Conservation (phyloP, 2,888 invertebrate genomes). For the Tiliacea aurago region DNA sequence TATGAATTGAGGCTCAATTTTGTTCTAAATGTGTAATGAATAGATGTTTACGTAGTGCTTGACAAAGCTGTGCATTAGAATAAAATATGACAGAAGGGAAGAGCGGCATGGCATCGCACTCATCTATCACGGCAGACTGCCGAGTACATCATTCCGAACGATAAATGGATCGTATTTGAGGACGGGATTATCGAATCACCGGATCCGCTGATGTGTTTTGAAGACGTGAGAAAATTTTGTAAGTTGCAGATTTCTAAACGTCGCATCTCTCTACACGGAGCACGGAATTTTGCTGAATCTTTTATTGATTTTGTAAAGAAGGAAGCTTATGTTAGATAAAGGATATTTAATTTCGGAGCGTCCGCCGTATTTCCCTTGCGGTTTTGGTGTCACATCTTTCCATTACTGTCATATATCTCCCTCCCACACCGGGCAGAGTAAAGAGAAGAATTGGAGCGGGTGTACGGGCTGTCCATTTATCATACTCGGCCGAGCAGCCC, state of each 20-base stretch:
- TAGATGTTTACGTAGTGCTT: slow-evolving; percentile 25
- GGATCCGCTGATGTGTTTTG: slow-evolving; percentile 54
- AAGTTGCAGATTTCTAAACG: slow-evolving; percentile 24
- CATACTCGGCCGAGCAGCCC: slow-evolving; percentile 81
- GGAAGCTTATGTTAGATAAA: slow-evolving; percentile 42
- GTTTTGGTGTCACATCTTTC: slow-evolving; percentile 79
- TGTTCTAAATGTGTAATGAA: slow-evolving; percentile 5
- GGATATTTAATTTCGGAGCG: slow-evolving; percentile 61
- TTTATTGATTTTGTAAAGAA: slow-evolving; percentile 50
- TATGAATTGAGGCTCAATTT: neutral
- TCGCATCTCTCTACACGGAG: slow-evolving; percentile 27
- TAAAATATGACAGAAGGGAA: slow-evolving; percentile 66
- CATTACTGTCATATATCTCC: slow-evolving; percentile 84
- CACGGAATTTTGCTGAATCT: slow-evolving; percentile 19
- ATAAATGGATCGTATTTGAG: slow-evolving; percentile 71
- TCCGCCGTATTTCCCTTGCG: slow-evolving; percentile 74
- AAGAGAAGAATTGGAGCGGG: slow-evolving; percentile 80
- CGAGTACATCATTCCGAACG: slow-evolving; percentile 64
- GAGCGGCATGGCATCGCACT: slow-evolving; percentile 50
- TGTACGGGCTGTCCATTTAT: slow-evolving; percentile 83
- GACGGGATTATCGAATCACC: slow-evolving; percentile 68
- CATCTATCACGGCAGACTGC: slow-evolving; percentile 70
- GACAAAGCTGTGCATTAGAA: slow-evolving; percentile 60
- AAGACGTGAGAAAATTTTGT: slow-evolving; percentile 49
- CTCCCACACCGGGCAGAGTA: slow-evolving; percentile 71